Conservation (phyloP, 92 coral and sea anemone genomes). For the Isaurus tuberculatus region DNA sequence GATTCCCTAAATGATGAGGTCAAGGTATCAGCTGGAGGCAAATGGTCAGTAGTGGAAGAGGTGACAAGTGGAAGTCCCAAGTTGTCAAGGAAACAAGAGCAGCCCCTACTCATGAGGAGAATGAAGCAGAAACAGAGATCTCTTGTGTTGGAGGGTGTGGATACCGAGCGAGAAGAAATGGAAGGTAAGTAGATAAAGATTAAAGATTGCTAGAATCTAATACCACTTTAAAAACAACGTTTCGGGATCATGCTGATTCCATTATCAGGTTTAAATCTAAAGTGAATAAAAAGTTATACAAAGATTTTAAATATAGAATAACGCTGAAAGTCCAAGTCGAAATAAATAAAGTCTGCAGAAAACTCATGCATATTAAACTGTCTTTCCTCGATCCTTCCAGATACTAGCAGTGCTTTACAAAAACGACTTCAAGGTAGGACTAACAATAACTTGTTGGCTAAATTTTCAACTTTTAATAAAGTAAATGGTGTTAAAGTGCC, state of each 20-base stretch:
- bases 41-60: constrained; percentile 44
- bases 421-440: constrained; percentile 37
- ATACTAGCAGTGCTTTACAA: constrained; percentile 7
- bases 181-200: constrained; percentile 50
- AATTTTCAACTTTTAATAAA: neutral
- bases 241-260: neutral
- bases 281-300: no score
- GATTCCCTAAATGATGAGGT: neutral
- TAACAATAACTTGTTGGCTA: neutral
- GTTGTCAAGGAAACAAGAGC: constrained; percentile 50
- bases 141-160: constrained; percentile 79
- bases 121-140: constrained; percentile 82
- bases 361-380: neutral
- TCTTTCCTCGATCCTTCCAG: constrained; percentile 14
- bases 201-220: neutral
- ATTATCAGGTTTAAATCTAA: no score
- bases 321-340: neutral
- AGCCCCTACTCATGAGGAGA: constrained; percentile 67
- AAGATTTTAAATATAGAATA: no score
- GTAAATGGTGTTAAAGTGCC: neutral
- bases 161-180: constrained; percentile 69
- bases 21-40: constrained; percentile 21
- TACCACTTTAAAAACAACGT: neutral
- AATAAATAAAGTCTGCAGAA: neutral
- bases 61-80: constrained; percentile 58